A percentile compares a stretch with the other conserved stretches of the same genome.
Evolutionary conservation across 1,140 invertebrate genomes (phyloP).

Genomic region (Drosophila truncata): DNA sequence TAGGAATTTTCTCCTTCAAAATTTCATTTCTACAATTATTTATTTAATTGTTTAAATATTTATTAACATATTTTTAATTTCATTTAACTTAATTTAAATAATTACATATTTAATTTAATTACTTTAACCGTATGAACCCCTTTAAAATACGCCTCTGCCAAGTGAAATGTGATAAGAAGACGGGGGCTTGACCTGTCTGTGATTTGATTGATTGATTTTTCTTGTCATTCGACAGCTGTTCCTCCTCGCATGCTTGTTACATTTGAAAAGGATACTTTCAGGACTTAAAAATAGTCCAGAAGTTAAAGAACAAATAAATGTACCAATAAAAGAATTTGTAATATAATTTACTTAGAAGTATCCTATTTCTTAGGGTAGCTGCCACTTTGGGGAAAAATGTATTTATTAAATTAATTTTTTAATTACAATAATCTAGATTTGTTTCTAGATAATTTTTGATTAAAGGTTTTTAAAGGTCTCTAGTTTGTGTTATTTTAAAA

Average conservation of each 20-base stretch:
- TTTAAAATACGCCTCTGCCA: not conserved
- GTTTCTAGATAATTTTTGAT: not conserved
- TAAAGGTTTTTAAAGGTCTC: not conserved
- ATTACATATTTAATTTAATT: too few species aligned
- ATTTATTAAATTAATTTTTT: not conserved
- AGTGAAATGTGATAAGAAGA: not conserved
- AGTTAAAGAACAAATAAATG: not conserved
- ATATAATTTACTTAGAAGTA: not conserved
- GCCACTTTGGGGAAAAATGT: not conserved
- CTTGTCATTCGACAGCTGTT: slow-evolving; percentile 15
- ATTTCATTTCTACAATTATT: too few species aligned
- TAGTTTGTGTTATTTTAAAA: not conserved
- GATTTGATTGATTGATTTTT: slow-evolving; percentile 24
- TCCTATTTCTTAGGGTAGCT: not conserved
- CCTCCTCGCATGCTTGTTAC: not conserved
- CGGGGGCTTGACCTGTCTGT: not conserved
- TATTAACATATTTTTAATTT: too few species aligned
- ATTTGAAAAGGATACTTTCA: not conserved
- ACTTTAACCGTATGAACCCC: not conserved
- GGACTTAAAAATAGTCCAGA: not conserved
- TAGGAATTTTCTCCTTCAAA: too few species aligned
- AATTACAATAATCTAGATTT: not conserved
- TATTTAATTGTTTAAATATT: too few species aligned
- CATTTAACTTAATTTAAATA: too few species aligned
- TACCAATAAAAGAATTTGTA: too few species aligned